Percentiles rank a stretch among this genome's conserved stretches.
Conservation (phyloP, 2,888 invertebrate genomes). For the Melanchra persicariae region DNA sequence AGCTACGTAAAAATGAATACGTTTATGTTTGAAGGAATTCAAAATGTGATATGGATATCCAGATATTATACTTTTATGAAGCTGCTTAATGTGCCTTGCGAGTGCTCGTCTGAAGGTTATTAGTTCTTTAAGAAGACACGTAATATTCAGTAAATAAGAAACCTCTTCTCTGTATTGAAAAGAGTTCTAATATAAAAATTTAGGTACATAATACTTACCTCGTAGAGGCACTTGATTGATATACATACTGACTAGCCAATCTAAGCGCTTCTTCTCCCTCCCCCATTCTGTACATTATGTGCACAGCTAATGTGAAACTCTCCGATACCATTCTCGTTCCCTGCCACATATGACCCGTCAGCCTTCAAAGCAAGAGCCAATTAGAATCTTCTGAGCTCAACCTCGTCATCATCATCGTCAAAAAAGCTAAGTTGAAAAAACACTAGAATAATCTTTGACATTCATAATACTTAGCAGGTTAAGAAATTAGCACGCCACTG, state of each 20-base stretch:
- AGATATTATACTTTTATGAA: constrained; percentile 5
- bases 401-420: not conserved
- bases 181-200: not conserved
- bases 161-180: constrained; percentile 1
- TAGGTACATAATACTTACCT: not conserved
- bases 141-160: constrained; percentile 2
- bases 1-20: not conserved
- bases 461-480: constrained; percentile 1
- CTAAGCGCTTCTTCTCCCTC: not conserved
- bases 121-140: constrained; percentile 10
- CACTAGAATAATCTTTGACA: constrained; percentile 8
- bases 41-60: constrained; percentile 8
- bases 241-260: not conserved
- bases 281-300: no score
- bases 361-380: not conserved
- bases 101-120: constrained; percentile 13
- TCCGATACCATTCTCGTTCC: no score
- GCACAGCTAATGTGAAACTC: no score
- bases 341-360: not conserved
- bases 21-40: constrained; percentile 15
- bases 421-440: not conserved
- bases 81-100: not conserved
- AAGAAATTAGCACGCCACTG: not conserved
- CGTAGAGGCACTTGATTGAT: not conserved
- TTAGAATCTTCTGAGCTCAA: not conserved